phyloP scores from a whole-genome alignment of 2,888 invertebrate genomes.

The Endotricha flammealis region DNA sequence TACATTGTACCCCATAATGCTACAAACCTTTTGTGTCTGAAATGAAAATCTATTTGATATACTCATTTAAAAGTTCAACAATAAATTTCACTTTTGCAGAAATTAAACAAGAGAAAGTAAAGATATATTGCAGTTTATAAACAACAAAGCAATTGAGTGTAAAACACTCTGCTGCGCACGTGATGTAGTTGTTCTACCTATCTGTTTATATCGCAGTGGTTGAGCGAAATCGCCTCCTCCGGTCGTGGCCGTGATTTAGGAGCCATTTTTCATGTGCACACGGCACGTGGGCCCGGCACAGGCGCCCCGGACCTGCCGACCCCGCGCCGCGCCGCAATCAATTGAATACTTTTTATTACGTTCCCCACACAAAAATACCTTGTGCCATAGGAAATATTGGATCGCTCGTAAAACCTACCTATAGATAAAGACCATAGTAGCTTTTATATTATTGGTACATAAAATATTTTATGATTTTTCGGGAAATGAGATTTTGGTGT shows the following conservation, averaged over 20 bases:
- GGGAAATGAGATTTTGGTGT: slow-evolving; percentile 1
- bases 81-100: neutral
- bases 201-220: slow-evolving; percentile 27
- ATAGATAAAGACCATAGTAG: slow-evolving; percentile 3
- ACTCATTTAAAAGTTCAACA: neutral
- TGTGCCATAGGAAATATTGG: slow-evolving; percentile 16
- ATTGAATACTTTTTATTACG: slow-evolving; percentile 51
- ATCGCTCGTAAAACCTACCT: slow-evolving; percentile 3
- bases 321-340: slow-evolving; percentile 43
- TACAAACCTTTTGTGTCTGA: no score
- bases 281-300: slow-evolving; percentile 38
- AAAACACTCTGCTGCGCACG: slow-evolving; percentile 21
- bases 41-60: no score
- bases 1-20: no score
- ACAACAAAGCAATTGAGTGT: slow-evolving; percentile 13
- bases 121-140: neutral
- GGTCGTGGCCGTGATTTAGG: slow-evolving; percentile 50
- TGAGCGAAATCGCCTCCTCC: slow-evolving; percentile 35
- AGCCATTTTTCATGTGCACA: slow-evolving; percentile 54
- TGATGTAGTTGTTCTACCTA: slow-evolving; percentile 29
- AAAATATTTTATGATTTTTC: slow-evolving; percentile 6
- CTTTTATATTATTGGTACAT: slow-evolving; percentile 7
- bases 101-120: slow-evolving; percentile 1
- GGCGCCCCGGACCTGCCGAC: slow-evolving; percentile 28
- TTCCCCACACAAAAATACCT: slow-evolving; percentile 31